Conservation (phyloP, 2,888 invertebrate genomes). For the Acleris emargana region DNA sequence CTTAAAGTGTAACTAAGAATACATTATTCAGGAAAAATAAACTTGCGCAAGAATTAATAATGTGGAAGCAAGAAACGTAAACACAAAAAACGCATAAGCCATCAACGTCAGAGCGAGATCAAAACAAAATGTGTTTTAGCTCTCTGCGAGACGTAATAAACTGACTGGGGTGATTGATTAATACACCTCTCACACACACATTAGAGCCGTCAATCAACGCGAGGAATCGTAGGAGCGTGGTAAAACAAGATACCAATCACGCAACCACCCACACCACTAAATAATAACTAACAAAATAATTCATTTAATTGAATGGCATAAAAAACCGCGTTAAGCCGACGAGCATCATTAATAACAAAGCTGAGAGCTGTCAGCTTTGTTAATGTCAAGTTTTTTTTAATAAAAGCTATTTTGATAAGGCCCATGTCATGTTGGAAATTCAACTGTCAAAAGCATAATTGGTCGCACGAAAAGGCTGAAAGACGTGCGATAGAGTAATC, state of each 20-base stretch:
- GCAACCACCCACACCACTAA: slow-evolving; percentile 64
- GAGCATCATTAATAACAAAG: slow-evolving; percentile 78
- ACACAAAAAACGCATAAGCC: slow-evolving; percentile 59
- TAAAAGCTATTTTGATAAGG: slow-evolving; percentile 85
- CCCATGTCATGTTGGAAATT: slow-evolving; percentile 84
- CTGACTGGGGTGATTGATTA: slow-evolving; percentile 71
- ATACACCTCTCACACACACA: slow-evolving; percentile 68
- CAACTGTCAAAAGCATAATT: slow-evolving; percentile 84
- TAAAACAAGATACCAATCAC: slow-evolving; percentile 69
- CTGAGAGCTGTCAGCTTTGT: slow-evolving; percentile 81
- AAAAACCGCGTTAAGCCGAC: slow-evolving; percentile 60
- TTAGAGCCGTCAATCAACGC: slow-evolving; percentile 75
- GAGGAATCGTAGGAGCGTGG: slow-evolving; percentile 53
- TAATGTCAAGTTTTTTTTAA: slow-evolving; percentile 79
- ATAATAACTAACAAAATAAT: slow-evolving; percentile 69
- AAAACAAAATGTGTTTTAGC: slow-evolving; percentile 53
- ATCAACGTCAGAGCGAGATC: slow-evolving; percentile 55
- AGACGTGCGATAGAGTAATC: slow-evolving; percentile 64
- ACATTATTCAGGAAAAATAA: no score
- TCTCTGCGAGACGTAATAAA: slow-evolving; percentile 62
- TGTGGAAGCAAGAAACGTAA: slow-evolving; percentile 43
- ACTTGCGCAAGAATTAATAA: slow-evolving; percentile 10
- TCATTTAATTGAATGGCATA: slow-evolving; percentile 70
- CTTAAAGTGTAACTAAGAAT: no score
- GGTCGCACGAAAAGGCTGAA: slow-evolving; percentile 72